Evolutionary conservation across 2,797 vertebrate species (phyloP).

Genomic region (Ataeniobius toweri): DNA sequence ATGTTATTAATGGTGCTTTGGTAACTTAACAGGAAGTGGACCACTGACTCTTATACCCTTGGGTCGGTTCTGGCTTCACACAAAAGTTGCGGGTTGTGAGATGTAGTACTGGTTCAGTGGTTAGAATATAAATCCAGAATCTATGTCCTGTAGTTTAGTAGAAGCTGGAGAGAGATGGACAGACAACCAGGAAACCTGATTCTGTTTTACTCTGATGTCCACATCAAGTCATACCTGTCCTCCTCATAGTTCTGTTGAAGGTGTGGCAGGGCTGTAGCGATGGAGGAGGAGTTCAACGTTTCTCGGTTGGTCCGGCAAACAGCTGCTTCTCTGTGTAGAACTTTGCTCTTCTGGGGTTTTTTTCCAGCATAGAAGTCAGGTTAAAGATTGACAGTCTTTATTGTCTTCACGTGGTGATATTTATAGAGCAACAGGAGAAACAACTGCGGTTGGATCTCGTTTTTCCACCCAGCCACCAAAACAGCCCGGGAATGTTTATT

Average conservation of each 20-base stretch:
- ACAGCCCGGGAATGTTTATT: conserved; percentile 26
- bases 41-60: too few relatives aligned
- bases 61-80: too few relatives aligned
- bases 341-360: conserved; percentile 66
- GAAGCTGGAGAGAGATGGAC: background rate
- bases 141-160: too few relatives aligned
- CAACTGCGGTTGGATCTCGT: conserved; percentile 25
- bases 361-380: conserved; percentile 56
- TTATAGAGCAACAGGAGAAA: conserved; percentile 49
- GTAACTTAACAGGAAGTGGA: too few relatives aligned
- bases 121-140: too few relatives aligned
- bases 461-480: conserved; percentile 40
- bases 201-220: conserved; percentile 26
- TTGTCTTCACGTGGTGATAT: conserved; percentile 59
- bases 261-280: conserved; percentile 75
- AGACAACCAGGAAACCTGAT: conserved; percentile 57
- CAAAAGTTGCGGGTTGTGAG: too few relatives aligned
- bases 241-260: conserved; percentile 82
- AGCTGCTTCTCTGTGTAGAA: conserved; percentile 54
- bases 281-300: conserved; percentile 46
- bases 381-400: conserved; percentile 75
- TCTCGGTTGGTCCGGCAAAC: too few relatives aligned
- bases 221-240: conserved; percentile 74
- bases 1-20: too few relatives aligned
- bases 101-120: too few relatives aligned